Evolutionary conservation across 2,888 invertebrate species (phyloP).

Genomic region (Helicoverpa assulta): DNA sequence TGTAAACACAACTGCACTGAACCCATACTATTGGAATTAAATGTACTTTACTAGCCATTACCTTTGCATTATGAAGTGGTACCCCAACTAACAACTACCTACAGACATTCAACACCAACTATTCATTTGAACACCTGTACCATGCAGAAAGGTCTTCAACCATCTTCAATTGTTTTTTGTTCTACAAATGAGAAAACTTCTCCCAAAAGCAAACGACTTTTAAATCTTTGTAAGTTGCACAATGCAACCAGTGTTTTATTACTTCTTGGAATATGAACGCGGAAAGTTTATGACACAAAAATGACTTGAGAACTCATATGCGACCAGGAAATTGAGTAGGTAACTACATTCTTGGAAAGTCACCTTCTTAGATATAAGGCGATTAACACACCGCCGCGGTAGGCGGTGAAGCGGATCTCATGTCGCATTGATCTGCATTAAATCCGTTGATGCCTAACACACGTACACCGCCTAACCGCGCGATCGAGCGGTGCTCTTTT

Average conservation of each 20-base stretch:
- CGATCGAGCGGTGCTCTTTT: too few relatives aligned
- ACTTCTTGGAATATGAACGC: conserved; percentile 19
- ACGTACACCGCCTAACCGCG: too few relatives aligned
- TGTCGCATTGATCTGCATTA: too few relatives aligned
- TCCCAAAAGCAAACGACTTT: conserved; percentile 7
- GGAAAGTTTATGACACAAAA: conserved; percentile 11
- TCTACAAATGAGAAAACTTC: conserved; percentile 3
- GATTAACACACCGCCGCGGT: too few relatives aligned
- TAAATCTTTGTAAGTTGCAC: conserved; percentile 9
- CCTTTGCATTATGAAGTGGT: background rate
- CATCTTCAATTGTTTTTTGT: background rate
- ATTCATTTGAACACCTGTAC: background rate
- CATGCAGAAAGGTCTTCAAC: background rate
- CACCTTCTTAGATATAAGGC: background rate
- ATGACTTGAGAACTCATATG: conserved; percentile 6
- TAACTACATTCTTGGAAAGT: background rate
- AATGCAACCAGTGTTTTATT: conserved; percentile 29
- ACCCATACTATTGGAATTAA: too few relatives aligned
- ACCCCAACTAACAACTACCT: background rate
- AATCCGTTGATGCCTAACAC: too few relatives aligned
- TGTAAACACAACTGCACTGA: too few relatives aligned
- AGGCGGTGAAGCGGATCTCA: too few relatives aligned
- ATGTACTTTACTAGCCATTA: too few relatives aligned
- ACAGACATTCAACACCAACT: background rate
- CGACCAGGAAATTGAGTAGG: background rate